Percentiles rank a stretch among this genome's conserved stretches.
Evolutionary conservation across 2,888 invertebrate genomes (phyloP).

Genomic region (Melanostoma scalare): DNA sequence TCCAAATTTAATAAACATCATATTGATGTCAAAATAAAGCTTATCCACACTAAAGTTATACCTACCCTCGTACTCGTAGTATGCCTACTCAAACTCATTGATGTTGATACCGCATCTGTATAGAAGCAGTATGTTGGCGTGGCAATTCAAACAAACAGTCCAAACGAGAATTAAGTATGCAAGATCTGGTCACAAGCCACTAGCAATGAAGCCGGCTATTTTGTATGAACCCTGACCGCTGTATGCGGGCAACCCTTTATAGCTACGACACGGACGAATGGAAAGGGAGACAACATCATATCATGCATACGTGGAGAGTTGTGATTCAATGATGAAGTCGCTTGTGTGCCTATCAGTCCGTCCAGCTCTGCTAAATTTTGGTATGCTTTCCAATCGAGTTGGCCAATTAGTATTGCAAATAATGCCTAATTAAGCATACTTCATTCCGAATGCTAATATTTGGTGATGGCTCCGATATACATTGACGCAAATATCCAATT

Average conservation of each 20-base stretch:
- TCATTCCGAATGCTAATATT: constrained; percentile 18
- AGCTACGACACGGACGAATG: constrained; percentile 4
- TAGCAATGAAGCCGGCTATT: constrained; percentile 16
- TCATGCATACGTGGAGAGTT: constrained; percentile 12
- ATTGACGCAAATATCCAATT: neutral
- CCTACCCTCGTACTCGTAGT: neutral
- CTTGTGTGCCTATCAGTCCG: constrained; percentile 36
- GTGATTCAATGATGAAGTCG: constrained; percentile 58
- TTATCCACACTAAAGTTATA: neutral
- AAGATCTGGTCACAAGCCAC: constrained; percentile 21
- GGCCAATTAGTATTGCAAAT: constrained; percentile 69
- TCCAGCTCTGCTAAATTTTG: constrained; percentile 29
- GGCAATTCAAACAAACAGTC: constrained; percentile 21
- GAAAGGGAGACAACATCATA: no score
- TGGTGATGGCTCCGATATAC: constrained; percentile 8
- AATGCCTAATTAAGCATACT: constrained; percentile 69
- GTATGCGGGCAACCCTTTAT: constrained; percentile 19
- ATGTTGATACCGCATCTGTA: constrained; percentile 12
- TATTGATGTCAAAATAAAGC: constrained; percentile 35
- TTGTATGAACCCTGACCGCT: constrained; percentile 1
- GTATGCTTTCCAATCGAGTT: constrained; percentile 54
- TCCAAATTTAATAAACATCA: constrained; percentile 50
- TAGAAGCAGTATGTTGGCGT: neutral
- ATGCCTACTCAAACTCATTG: neutral
- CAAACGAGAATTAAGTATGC: constrained; percentile 31